Conservation (phyloP, 2,113 vertebrate species). For the Euleptes europaea region DNA sequence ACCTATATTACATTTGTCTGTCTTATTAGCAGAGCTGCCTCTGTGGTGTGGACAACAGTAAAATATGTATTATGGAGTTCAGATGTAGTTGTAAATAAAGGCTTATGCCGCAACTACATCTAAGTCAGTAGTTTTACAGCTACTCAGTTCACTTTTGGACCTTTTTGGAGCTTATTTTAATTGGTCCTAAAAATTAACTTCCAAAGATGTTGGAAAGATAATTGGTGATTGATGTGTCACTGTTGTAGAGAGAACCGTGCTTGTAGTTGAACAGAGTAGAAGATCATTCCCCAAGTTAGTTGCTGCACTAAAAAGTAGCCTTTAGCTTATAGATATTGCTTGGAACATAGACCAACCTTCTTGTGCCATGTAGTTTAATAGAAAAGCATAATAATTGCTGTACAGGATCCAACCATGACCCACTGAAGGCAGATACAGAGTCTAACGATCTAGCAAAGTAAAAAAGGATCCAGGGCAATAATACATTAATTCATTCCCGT, state of each 20-base stretch:
- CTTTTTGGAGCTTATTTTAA: not conserved
- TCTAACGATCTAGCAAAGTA: not conserved
- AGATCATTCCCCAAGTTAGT: conserved; percentile 25
- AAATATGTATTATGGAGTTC: not conserved
- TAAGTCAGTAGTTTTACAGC: conserved; percentile 27
- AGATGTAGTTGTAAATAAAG: not conserved
- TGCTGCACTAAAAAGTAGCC: not conserved
- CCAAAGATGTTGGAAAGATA: not conserved
- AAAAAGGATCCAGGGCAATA: too few species aligned
- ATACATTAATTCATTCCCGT: not conserved
- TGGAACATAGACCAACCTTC: not conserved
- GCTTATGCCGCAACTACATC: conserved; percentile 43
- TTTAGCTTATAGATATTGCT: not conserved
- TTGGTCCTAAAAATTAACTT: not conserved
- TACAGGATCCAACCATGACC: not conserved
- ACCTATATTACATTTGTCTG: not conserved
- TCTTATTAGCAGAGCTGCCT: not conserved
- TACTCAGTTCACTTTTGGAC: not conserved
- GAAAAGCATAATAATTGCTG: not conserved
- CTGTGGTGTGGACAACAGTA: not conserved
- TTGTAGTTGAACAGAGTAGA: not conserved
- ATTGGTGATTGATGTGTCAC: not conserved
- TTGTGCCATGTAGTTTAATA: conserved; percentile 30
- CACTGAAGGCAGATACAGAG: not conserved
- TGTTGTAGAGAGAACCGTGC: not conserved